Evolutionary conservation across 2,888 invertebrate genomes (phyloP), one percentile per base, ranked within the genome.

Genomic region (Stenolophus ochropezus): DNA sequence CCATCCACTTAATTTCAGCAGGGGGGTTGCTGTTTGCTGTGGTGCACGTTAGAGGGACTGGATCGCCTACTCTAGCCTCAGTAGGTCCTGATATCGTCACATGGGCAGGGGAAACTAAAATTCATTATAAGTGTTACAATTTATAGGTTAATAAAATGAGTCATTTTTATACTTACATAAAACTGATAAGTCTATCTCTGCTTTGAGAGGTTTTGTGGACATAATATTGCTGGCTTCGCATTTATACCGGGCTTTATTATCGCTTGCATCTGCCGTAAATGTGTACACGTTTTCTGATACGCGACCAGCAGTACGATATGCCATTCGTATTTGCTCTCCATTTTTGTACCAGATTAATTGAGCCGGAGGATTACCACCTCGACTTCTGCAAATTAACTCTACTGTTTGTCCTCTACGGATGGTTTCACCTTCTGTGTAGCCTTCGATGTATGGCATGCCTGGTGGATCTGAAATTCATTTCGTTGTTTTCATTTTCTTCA

Each of bases 341-440:
- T 98, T 97, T 89, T 96, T 96, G 91, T 96, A 98, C 98, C 98
- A 98, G 85, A 96, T 94, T 65, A 98, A 93, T 88, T 97, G 96
- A 0, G 98, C 98, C 6, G 97, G 95, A 1, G 99, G 99, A 90
- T 99, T 99, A 0, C 99, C 99, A 2, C 98, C 98, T 20, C 96
- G 92, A 83, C 98, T 97, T 80, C 95, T 92, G 90, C 99, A 99
- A 83, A 94, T 93, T 85, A 98, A 91, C 86, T 96, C 96, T n/a
- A 98, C 92, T 78, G 94, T 95, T 89, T 98, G 97, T 0, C 97
- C 97, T 16, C 96, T 93, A 6, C 96, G 92, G 25, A 98, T 93
- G 0, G 95, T 95, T 87, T 97, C 96, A 0, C 96, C 96, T 85
- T 95, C 94, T 0, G 94, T 94, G 89, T 98, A 98, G 0, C 98